phyloP scores from a whole-genome alignment of 2,888 invertebrate species.

The Agriopis leucophaearia region DNA sequence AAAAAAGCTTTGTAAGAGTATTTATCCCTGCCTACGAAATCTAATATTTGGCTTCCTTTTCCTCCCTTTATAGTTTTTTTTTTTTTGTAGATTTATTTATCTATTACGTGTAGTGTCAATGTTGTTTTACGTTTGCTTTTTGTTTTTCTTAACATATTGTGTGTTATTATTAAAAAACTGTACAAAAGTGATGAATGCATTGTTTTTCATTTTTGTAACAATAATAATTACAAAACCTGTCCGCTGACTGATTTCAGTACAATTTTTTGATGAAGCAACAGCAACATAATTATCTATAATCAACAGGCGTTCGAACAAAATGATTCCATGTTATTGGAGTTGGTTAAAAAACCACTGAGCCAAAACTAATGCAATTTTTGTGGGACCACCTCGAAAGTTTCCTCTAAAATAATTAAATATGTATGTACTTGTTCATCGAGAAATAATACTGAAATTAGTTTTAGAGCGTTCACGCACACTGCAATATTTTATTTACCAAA shows the following conservation, averaged over 20 bases:
- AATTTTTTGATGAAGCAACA: no score
- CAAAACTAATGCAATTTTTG: no score
- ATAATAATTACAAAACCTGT: no score
- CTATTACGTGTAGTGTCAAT: constrained; percentile 17
- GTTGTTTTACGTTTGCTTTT: constrained; percentile 28
- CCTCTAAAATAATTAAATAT: no score
- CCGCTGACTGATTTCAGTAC: no score
- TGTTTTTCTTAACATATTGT: constrained; percentile 19
- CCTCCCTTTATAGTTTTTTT: neutral
- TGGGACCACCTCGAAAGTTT: no score
- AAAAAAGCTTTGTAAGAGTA: neutral
- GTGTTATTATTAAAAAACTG: neutral
- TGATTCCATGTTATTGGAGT: no score
- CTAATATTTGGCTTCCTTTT: constrained; percentile 15
- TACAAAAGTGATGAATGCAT: neutral
- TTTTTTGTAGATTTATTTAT: constrained; percentile 14
- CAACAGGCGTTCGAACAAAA: no score
- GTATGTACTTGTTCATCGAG: neutral
- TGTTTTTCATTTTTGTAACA: no score
- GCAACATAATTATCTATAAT: no score
- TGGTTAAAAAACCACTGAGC: no score
- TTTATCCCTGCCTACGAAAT: neutral
- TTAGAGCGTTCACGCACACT: constrained; percentile 4
- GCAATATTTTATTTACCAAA: neutral
- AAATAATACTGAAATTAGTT: constrained; percentile 1